Conservation (phyloP, 2,888 invertebrate genomes). For the Leptopterna dolabrata region DNA sequence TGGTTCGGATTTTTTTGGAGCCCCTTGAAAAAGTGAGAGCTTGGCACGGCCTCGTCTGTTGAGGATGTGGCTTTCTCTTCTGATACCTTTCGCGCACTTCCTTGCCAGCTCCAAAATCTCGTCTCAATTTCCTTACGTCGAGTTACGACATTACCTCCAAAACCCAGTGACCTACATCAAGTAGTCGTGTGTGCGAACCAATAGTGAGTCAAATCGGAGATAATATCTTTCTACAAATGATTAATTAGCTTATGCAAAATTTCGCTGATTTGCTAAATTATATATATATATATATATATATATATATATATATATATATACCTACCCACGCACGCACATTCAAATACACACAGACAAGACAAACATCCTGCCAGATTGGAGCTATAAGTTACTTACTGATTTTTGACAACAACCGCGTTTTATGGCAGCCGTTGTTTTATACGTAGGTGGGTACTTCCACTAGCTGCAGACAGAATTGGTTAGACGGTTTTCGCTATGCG, state of each 20-base stretch:
- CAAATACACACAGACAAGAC: too few species aligned
- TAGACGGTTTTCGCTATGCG: not conserved
- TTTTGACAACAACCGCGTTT: too few species aligned
- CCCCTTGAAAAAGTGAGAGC: constrained; percentile 12
- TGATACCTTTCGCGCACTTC: constrained; percentile 7
- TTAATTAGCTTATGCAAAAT: too few species aligned
- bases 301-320: too few species aligned
- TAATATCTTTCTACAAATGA: too few species aligned
- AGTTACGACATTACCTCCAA: not conserved
- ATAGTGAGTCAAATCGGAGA: too few species aligned
- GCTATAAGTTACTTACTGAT: too few species aligned
- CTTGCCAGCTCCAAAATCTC: not conserved
- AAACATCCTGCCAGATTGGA: too few species aligned
- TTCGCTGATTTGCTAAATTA: too few species aligned
- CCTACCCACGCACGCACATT: too few species aligned
- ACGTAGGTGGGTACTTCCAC: not conserved
- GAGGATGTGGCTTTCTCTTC: constrained; percentile 17
- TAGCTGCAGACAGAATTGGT: not conserved
- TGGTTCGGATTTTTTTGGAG: not conserved
- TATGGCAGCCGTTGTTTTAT: too few species aligned
- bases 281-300: too few species aligned
- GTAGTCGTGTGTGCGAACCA: not conserved
- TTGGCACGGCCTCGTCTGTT: not conserved
- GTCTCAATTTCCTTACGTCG: not conserved
- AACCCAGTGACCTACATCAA: not conserved